Conservation (phyloP, 2,888 invertebrate species). For the Thymelicus acteon region DNA sequence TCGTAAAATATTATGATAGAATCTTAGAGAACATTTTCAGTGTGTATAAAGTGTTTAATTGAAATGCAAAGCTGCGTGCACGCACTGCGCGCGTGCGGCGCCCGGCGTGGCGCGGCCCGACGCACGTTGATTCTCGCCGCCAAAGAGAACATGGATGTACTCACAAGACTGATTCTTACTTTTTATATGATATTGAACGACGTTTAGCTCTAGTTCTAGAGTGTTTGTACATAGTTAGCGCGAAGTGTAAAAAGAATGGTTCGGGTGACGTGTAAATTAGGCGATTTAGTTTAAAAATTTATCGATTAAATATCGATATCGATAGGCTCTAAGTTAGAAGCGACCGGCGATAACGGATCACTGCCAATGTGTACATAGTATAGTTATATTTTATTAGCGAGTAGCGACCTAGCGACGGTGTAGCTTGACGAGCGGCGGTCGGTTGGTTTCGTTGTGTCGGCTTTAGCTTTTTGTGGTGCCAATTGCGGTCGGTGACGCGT, state of each 20-base stretch:
- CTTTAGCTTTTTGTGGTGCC: constrained; percentile 58
- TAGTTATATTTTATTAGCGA: constrained; percentile 50
- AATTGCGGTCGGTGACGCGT: constrained; percentile 36
- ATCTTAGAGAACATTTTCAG: too few relatives aligned
- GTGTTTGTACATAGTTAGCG: constrained; percentile 61
- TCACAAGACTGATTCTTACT: constrained; percentile 80
- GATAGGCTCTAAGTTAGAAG: constrained; percentile 59
- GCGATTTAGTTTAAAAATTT: constrained; percentile 57
- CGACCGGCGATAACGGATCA: constrained; percentile 78
- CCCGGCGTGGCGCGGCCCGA: not conserved
- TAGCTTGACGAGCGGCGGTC: constrained; percentile 37
- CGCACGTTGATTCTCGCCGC: constrained; percentile 53
- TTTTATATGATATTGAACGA: constrained; percentile 73
- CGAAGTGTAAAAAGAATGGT: constrained; percentile 59
- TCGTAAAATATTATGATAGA: too few relatives aligned
- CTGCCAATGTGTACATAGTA: constrained; percentile 74
- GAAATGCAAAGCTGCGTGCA: too few relatives aligned
- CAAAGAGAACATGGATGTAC: constrained; percentile 71
- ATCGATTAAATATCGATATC: constrained; percentile 54
- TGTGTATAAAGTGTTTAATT: too few relatives aligned
- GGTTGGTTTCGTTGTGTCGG: constrained; percentile 46
- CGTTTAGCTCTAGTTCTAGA: constrained; percentile 8
- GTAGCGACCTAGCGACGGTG: constrained; percentile 42
- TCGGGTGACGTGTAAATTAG: constrained; percentile 46
- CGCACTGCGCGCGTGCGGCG: not conserved